These are phyloP conservation scores for Toxostoma redivivum DNA, from an alignment of 2,113 vertebrate species.

Conservation along the genomic window DNA sequence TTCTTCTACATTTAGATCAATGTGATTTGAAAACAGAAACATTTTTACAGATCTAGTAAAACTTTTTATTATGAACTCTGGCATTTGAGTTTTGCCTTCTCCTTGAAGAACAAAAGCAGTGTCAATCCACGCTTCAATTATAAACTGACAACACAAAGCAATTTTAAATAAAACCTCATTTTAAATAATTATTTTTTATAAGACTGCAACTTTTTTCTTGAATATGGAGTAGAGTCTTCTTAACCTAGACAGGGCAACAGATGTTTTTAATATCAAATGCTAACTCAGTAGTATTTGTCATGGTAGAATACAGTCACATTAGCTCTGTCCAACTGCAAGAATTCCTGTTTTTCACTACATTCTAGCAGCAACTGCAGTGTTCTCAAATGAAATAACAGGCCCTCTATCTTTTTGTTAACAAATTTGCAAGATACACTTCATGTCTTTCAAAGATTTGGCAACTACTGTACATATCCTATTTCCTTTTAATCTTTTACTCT, in stretches of 20 bases:
- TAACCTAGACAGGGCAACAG: not conserved
- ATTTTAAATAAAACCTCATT: not conserved
- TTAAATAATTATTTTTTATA: not conserved
- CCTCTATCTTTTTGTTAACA: not conserved
- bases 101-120: not conserved
- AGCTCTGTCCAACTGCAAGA: not conserved
- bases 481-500: not conserved
- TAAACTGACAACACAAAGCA: not conserved
- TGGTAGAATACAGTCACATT: not conserved
- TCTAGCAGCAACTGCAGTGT: not conserved
- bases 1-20: not conserved
- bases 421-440: not conserved
- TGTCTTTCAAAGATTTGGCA: not conserved
- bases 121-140: not conserved
- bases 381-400: not conserved
- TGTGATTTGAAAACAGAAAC: not conserved
- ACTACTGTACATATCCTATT: not conserved
- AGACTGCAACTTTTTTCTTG: not conserved
- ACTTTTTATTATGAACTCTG: not conserved
- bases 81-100: not conserved
- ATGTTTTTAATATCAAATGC: not conserved
- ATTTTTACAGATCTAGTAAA: not conserved
- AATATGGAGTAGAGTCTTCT: not conserved
- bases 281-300: not conserved
- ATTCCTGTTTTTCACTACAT: not conserved